Conservation (phyloP, 2,888 invertebrate genomes). For the Macaria notata region DNA sequence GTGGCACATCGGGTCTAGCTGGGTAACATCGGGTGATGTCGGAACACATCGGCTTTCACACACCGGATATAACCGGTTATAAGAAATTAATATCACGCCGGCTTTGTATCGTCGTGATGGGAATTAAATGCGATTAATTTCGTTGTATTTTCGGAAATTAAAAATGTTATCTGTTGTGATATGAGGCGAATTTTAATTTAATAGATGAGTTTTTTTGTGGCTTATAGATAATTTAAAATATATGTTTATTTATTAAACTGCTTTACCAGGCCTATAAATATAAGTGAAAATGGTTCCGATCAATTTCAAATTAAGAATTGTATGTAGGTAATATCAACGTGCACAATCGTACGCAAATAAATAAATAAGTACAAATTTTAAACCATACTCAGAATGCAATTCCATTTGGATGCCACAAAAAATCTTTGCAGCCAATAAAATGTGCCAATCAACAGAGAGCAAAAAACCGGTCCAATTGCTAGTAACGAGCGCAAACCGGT, state of each 20-base stretch:
- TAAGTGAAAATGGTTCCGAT: too few species aligned
- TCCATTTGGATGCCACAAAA: too few species aligned
- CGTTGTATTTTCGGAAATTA: conserved; percentile 1
- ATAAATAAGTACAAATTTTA: too few species aligned
- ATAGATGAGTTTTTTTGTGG: too few species aligned
- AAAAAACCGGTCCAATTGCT: conserved; percentile 1
- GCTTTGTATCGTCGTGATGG: conserved; percentile 4
- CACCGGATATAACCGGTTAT: conserved; percentile 4
- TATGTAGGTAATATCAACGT: too few species aligned
- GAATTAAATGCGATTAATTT: conserved; percentile 7
- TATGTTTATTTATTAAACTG: too few species aligned
- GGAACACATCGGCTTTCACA: conserved; percentile 7
- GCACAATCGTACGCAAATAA: too few species aligned
- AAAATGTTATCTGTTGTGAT: background rate
- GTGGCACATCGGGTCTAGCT: background rate
- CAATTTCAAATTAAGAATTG: too few species aligned
- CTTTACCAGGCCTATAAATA: too few species aligned
- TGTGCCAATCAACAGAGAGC: conserved; percentile 12
- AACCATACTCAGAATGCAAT: too few species aligned
- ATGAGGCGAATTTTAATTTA: too few species aligned
- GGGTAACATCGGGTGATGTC: background rate
- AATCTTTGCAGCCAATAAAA: background rate
- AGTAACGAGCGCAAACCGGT: conserved; percentile 14
- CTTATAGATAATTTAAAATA: too few species aligned
- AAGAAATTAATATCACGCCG: conserved; percentile 9